These are phyloP conservation scores for Nycticebus coucang DNA, from an alignment of 2,113 vertebrate genomes.

Conservation along the genomic window DNA sequence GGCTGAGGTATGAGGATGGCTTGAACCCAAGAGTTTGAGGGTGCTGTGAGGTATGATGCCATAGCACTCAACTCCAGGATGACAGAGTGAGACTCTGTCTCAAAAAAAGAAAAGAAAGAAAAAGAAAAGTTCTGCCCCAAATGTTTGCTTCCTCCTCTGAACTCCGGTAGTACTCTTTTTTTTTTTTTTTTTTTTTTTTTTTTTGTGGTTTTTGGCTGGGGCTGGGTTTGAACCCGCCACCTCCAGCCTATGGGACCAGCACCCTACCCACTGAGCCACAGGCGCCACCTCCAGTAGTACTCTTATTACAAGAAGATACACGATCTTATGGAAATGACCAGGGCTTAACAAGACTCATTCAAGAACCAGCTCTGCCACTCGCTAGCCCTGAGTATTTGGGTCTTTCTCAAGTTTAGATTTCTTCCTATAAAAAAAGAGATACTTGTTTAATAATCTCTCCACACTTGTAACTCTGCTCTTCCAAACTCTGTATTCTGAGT, in stretches of 20 bases:
- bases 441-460: not conserved
- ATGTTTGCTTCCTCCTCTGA: not conserved
- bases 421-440: not conserved
- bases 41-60: no score
- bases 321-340: not conserved
- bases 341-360: not conserved
- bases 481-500: slow-evolving; percentile 7
- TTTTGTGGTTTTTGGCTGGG: no score
- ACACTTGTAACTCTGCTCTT: not conserved
- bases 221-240: no score
- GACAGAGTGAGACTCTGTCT: no score
- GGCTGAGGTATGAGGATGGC: no score
- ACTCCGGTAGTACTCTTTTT: not conserved
- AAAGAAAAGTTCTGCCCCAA: not conserved
- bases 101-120: no score
- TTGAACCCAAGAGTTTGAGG: no score
- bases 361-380: not conserved
- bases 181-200: no score
- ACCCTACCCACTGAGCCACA: no score
- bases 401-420: slow-evolving; percentile 24
- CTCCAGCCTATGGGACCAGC: no score
- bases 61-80: no score
- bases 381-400: not conserved
- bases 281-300: not conserved
- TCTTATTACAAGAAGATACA: not conserved